Base-by-base conservation (phyloP, 2,113 vertebrate species). In the Callipepla californica region DNA sequence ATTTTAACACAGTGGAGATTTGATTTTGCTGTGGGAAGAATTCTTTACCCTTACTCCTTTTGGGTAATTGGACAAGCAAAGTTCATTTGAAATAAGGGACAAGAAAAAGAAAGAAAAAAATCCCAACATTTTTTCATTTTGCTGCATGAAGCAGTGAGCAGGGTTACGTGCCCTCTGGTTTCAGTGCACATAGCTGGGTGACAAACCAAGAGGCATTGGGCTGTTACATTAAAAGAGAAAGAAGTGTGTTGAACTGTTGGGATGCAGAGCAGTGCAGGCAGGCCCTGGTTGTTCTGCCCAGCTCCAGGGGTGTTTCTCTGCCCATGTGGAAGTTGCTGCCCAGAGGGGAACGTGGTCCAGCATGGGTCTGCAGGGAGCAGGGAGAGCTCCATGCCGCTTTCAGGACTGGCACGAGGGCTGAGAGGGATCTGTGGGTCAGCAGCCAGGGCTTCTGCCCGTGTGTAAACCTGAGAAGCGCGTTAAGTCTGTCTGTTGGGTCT, bases 1-100 rank as follows among this genome's bases (percentile, higher is more conserved):
- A 78, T 95, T 96, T 85, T 87, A 96, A 92, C 25, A 1, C 70
- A 80, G 40, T 92, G 95, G 82, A 97, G 97, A 95, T 96, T 61
- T 57, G 9, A 80, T 95, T 96, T 92, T 65, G 76, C 82, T 91
- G 80, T 67, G 92, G 87, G 74, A 95, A 87, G 85, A 93, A 68
- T 93, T 90, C 78, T 73, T 53, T 15, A 23, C 80, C 84, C 48
- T 58, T 87, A 80, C 65, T 81, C 81, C 63, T 62, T 87, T 74
- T 42, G 51, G 66, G 76, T 92, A 90, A 91, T 92, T 76, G 75
- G 92, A 83, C 72, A 89, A 89, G 59, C 59, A 95, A 78, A 68
- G 76, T 59, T 90, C 15, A 25, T 28, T 23, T 26, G 25, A 75
- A 73, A 67, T 42, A 83, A 47, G 4, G 18, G 22, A 3, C 17